Conservation (phyloP, 2,113 vertebrate genomes). For the Leiothrix lutea region DNA sequence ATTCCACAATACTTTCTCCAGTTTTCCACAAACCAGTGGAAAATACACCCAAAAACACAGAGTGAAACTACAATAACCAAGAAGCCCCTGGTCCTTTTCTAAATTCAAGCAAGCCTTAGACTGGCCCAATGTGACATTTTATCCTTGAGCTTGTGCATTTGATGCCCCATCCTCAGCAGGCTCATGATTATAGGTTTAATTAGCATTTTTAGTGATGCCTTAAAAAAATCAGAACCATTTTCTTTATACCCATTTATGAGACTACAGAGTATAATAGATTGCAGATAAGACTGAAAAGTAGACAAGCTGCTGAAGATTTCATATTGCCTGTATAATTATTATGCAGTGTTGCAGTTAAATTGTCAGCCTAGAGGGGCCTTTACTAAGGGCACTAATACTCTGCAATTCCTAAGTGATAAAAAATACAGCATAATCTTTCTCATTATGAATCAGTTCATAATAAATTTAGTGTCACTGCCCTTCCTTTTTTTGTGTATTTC, state of each 20-base stretch:
- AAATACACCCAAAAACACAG: background rate
- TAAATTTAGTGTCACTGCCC: background rate
- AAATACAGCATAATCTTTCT: background rate
- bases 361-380: background rate
- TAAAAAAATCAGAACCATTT: slow-evolving; percentile 36
- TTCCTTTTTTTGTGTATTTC: background rate
- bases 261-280: slow-evolving; percentile 23
- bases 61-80: background rate
- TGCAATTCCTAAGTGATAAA: slow-evolving; percentile 3
- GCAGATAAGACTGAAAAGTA: slow-evolving; percentile 9
- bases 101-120: background rate
- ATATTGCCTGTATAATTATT: slow-evolving; percentile 21
- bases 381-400: background rate
- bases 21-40: background rate
- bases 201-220: slow-evolving; percentile 36
- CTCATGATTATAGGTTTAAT: slow-evolving; percentile 6
- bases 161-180: background rate
- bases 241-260: slow-evolving; percentile 41
- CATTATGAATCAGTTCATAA: background rate
- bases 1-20: background rate
- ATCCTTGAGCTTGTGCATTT: background rate
- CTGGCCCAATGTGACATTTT: slow-evolving; percentile 11
- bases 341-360: background rate
- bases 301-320: slow-evolving; percentile 49
- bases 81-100: background rate